Base-by-base conservation (phyloP, 2,113 vertebrate genomes). In the Tetrao urogallus region DNA sequence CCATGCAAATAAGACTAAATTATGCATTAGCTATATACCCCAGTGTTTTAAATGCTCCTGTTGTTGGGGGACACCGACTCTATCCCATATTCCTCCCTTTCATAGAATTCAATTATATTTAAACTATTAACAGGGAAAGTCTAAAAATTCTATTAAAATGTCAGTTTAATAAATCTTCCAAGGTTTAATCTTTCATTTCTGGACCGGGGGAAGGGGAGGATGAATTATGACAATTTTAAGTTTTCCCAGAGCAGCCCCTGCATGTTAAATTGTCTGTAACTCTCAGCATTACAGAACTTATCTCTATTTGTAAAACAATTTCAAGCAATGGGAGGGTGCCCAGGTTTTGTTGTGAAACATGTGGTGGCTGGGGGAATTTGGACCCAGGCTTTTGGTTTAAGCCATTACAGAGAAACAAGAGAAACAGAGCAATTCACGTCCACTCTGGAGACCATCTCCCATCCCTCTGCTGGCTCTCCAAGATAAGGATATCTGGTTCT, bases 101-200 rank as follows among this genome's bases (percentile, higher is more conserved):
- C 82, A 69, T 64, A n/a, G 91, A 94, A 94, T 97, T 96, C 91
- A 95, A 96, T 96, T 96, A 94, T 85, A 96, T 91, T 92, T 96
- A 97, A 96, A 94, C 94, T 94, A 96, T 95, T 96, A 97, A 95
- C 91, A 94, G 42, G 92, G 84, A 96, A 95, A 96, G 78, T 93
- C 91, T 95, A 95, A 97, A 95, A 95, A 92, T 94, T 96, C 95
- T 97, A 95, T 96, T 97, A 94, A 96, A 96, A 94, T 94, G 95
- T 94, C 97, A 97, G 76, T 96, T 97, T 94, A 94, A 97, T 97
- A 97, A 96, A 96, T 97, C 97, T 95, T 95, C 81, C 90, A 43
- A 61, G 78, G 81, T 94, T 96, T 94, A 96, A 97, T 96, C 92
- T 96, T 96, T 97, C 94, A 94, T 92, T 95, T 95, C 83, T 96